Base-by-base conservation (phyloP, 1,140 invertebrate genomes). In the Acromyrmex heyeri region DNA sequence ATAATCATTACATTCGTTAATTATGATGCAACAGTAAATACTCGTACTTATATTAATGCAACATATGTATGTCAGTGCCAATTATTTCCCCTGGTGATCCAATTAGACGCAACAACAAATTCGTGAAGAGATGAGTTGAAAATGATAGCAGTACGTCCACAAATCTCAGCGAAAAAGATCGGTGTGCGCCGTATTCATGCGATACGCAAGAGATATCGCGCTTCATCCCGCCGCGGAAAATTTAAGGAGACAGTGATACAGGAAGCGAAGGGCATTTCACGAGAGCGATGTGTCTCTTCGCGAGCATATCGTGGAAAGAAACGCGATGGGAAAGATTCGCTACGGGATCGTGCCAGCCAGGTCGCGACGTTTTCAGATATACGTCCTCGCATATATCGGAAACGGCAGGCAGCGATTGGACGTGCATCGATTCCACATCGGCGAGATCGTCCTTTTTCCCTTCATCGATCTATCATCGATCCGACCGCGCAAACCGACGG, bases 171-270 rank as follows among this genome's bases (percentile, higher is more conserved):
- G 18, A 59, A 48, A 44, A 69, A 4, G n/a, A 69, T 81, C 48
- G 16, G 21, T 3, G 14, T 5, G 12, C n/a, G 4, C 64, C 24
- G 69, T 79, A 69, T 79, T 79, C 77, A 79, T 78, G 18, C 59
- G 76, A 48, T 55, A 55, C 48, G 4, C 44, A 48, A 24, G 48
- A 55, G 30, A 69, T 70, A 81, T 69, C 30, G 77, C 77, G 64
- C 64, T 81, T 81, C 77, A 81, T 69, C 30, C 21, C 30, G 62
- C 48, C 6, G 61, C 27, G 64, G 48, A 10, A 81, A 81, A 81
- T 81, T 81, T 81, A 81, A 81, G 64, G 30, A 81, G 62, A 81
- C 77, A 69, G 77, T 44, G 77, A 81, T 81, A 81, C 77, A 38
- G 30, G 48, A 30, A 81, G 48, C 64, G 30, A n/a, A 21, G 7